phyloP scores from a whole-genome alignment of 2,797 vertebrate genomes.

The Tenualosa thibaudeaui region DNA sequence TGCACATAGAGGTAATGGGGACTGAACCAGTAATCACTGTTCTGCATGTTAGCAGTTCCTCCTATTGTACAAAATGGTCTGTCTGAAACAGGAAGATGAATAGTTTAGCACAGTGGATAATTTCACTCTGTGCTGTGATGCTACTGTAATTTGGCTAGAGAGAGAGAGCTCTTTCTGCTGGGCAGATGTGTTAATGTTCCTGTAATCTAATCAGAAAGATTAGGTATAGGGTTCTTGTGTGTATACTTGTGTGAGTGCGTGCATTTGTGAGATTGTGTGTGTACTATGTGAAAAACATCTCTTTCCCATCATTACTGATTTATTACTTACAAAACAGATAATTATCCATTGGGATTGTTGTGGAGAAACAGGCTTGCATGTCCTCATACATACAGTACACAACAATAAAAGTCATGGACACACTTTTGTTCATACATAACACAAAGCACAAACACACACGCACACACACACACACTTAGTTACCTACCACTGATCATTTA shows the following conservation, averaged over 20 bases:
- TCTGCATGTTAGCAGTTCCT: background rate
- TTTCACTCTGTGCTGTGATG: background rate
- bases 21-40: background rate
- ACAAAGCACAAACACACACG: background rate
- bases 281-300: constrained; percentile 31
- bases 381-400: constrained; percentile 24
- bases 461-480: constrained; percentile 22
- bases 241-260: background rate
- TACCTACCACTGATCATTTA: background rate
- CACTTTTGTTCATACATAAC: constrained; percentile 11
- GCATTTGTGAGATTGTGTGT: background rate
- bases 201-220: constrained; percentile 72
- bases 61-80: background rate
- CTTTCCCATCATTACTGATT: constrained; percentile 46
- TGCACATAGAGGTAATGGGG: background rate
- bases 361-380: background rate
- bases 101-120: background rate
- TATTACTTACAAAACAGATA: constrained; percentile 57
- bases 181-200: constrained; percentile 69
- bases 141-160: background rate
- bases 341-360: constrained; percentile 22
- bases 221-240: background rate
- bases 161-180: constrained; percentile 54
- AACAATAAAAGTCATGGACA: background rate
- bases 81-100: background rate